Conservation (phyloP, 1,140 invertebrate species). For the Paracyclopina nana region DNA sequence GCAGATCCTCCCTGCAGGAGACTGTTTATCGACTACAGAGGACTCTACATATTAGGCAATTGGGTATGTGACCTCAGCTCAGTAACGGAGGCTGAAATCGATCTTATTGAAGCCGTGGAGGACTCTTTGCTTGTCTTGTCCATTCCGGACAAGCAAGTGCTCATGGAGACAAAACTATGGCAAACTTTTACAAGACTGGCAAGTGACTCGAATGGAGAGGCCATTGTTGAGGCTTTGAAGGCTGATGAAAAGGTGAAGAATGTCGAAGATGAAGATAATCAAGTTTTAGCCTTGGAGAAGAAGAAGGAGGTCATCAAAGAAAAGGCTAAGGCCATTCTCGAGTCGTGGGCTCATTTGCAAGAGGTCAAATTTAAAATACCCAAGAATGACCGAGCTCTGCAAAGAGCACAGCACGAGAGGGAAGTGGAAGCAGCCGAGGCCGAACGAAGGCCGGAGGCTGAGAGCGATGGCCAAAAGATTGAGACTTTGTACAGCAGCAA, state of each 20-base stretch:
- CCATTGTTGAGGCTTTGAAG: background rate
- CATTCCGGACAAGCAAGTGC: conserved; percentile 75
- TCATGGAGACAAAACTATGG: conserved; percentile 69
- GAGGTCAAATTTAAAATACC: conserved; percentile 86
- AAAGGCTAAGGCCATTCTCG: conserved; percentile 42
- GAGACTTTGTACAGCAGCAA: conserved; percentile 1
- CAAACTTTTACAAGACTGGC: conserved; percentile 59
- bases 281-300: background rate
- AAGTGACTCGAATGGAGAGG: conserved; percentile 16
- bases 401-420: conserved; percentile 77
- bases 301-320: conserved; percentile 25
- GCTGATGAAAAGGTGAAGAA: background rate
- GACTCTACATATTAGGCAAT: conserved; percentile 63
- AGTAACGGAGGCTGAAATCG: conserved; percentile 13
- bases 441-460: conserved; percentile 2
- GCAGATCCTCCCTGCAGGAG: conserved; percentile 58
- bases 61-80: conserved; percentile 55
- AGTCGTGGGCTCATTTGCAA: conserved; percentile 56
- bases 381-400: conserved; percentile 74
- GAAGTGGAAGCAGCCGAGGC: conserved; percentile 40
- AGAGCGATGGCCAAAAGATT: conserved; percentile 2
- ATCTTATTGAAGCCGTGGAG: conserved; percentile 26
- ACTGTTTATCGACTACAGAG: conserved; percentile 85
- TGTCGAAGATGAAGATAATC: background rate
- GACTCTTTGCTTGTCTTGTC: conserved; percentile 57